phyloP scores from a whole-genome alignment of 2,113 vertebrate genomes.

The Prochilodus magdalenae region DNA sequence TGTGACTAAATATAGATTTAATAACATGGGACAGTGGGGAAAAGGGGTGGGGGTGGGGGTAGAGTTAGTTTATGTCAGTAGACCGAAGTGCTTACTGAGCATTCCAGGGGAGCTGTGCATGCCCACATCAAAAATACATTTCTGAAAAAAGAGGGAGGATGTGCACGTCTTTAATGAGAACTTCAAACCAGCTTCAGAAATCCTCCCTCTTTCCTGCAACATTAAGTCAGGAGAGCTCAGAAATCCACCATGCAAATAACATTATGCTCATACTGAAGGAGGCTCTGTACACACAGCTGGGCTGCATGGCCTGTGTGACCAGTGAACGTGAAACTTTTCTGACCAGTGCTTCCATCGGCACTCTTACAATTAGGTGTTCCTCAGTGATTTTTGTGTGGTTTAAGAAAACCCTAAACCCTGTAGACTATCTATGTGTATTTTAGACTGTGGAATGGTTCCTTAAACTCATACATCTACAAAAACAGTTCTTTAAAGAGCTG shows the following conservation, averaged over 20 bases:
- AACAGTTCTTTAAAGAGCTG: too few species aligned
- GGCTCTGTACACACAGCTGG: slow-evolving; percentile 62
- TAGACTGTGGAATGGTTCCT: too few species aligned
- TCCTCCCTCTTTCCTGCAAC: slow-evolving; percentile 75
- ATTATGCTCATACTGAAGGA: slow-evolving; percentile 68
- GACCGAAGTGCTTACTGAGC: slow-evolving; percentile 71
- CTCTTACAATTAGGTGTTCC: not conserved
- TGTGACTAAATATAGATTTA: slow-evolving; percentile 79
- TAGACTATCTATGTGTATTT: too few species aligned
- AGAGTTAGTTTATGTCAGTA: slow-evolving; percentile 58
- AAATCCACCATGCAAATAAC: slow-evolving; percentile 70
- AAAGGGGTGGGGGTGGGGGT: slow-evolving; percentile 12
- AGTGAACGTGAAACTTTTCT: not conserved
- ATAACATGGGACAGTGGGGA: slow-evolving; percentile 62
- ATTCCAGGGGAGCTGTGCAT: slow-evolving; percentile 57
- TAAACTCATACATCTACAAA: too few species aligned
- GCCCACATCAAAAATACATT: slow-evolving; percentile 71
- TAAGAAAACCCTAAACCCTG: not conserved
- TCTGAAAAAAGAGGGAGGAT: slow-evolving; percentile 52
- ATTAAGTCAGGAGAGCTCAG: slow-evolving; percentile 69
- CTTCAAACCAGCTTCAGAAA: slow-evolving; percentile 67
- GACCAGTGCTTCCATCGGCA: not conserved
- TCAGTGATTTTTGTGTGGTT: not conserved
- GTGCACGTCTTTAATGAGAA: slow-evolving; percentile 66
- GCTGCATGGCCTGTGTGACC: slow-evolving; percentile 9